Evolutionary conservation across 1,140 invertebrate species (phyloP), one percentile per base, ranked within the genome.

Genomic region (Nomia melanderi): DNA sequence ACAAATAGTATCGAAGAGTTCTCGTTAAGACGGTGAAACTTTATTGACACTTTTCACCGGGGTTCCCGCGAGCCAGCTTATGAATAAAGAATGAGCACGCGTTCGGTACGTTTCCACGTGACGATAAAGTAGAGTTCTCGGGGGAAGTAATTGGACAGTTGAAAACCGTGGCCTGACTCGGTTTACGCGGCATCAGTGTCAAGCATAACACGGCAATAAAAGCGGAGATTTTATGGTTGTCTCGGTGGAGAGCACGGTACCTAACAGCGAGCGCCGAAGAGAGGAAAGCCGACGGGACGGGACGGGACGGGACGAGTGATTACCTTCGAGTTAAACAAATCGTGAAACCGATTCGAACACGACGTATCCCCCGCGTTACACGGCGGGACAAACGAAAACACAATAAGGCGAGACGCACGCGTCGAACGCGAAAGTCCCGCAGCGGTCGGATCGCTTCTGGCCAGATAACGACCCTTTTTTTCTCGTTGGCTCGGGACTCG

Each of bases 231-330:
- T 50, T 29, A 62, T 29, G 31, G 29, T 12, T 23, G n/a, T 27
- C 5, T 41, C 39, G 60, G 29, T 20, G 33, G 5, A 33, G 1
- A 29, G 57, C 17, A 17, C 36, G 9, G 57, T 31, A 44, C 36
- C 20, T 27, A 62, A 67, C 75, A 23, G 27, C 31, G 14, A 69
- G n/a, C n/a, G n/a, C n/a, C n/a, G n/a, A n/a, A n/a, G n/a, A n/a
- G n/a, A n/a, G n/a, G n/a, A n/a, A n/a, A n/a, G n/a, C n/a, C n/a
- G n/a, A n/a, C n/a, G n/a, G n/a, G n/a, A n/a, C n/a, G n/a, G n/a
- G n/a, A n/a, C n/a, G n/a, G n/a, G n/a, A 4, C 31, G 23, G 65
- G 57, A 60, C 25, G 23, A 57, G 17, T 20, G 12, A 17, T 31
- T 12, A 20, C 23, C 44, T 69, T 53, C 31, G 27, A 39, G 8